Percentiles rank a stretch among this genome's conserved stretches.
These are phyloP conservation scores for Hesperophylax magnus DNA, from an alignment of 1,140 invertebrate species.

Conservation along the genomic window DNA sequence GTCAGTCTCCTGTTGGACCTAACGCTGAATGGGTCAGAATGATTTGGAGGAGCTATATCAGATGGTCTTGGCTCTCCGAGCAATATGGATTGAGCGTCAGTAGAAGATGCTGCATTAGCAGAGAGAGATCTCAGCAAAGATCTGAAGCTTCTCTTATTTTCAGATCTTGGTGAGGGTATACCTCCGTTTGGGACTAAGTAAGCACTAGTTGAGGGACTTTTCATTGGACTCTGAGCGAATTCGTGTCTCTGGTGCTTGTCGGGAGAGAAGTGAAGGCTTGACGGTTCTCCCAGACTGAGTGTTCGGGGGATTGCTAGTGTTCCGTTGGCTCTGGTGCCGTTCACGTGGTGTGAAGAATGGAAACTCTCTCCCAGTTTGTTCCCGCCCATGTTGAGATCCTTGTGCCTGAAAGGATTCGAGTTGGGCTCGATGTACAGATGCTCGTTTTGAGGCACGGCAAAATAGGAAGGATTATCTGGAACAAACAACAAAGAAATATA, in stretches of 20 bases:
- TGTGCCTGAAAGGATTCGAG: slow-evolving; percentile 9
- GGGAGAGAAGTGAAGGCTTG: slow-evolving; percentile 46
- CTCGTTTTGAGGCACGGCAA: slow-evolving; percentile 67
- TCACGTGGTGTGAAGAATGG: not conserved
- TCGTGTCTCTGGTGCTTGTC: slow-evolving; percentile 58
- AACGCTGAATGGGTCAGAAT: slow-evolving; percentile 42
- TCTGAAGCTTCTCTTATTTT: slow-evolving; percentile 67
- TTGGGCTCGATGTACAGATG: not conserved
- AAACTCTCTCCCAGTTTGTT: slow-evolving; percentile 31
- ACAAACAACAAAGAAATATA: slow-evolving; percentile 55
- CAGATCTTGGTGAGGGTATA: slow-evolving; percentile 63
- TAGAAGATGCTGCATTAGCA: slow-evolving; percentile 65
- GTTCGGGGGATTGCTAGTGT: not conserved
- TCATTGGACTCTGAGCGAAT: slow-evolving; percentile 55
- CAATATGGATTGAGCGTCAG: slow-evolving; percentile 66
- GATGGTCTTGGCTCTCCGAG: slow-evolving; percentile 67
- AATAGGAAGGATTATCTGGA: slow-evolving; percentile 74
- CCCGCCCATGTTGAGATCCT: not conserved
- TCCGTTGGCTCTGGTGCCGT: slow-evolving; percentile 54
- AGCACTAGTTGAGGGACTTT: slow-evolving; percentile 59
- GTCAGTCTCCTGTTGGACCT: slow-evolving; percentile 36
- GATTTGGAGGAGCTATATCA: slow-evolving; percentile 59
- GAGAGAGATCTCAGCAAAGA: slow-evolving; percentile 69
- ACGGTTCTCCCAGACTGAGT: slow-evolving; percentile 7
- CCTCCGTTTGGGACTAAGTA: slow-evolving; percentile 62